phyloP scores from a whole-genome alignment of 2,113 vertebrate species.

The Australoheros scitulus region DNA sequence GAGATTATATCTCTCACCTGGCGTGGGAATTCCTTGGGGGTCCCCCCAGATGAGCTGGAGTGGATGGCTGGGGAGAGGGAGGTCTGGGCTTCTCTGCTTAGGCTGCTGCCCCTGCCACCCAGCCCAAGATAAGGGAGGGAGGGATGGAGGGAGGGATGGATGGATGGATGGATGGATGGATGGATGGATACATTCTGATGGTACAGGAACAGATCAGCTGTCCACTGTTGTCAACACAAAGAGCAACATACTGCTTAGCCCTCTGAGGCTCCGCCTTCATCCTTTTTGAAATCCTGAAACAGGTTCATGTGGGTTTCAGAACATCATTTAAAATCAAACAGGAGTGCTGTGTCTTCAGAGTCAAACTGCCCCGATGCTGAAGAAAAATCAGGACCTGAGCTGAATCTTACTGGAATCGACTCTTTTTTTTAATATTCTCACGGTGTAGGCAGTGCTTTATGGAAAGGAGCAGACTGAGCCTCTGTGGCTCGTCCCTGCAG shows the following conservation, averaged over 20 bases:
- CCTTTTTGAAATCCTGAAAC: background rate
- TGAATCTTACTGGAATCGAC: background rate
- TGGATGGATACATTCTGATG: too few species aligned
- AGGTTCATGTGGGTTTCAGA: background rate
- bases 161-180: too few species aligned
- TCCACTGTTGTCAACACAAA: background rate
- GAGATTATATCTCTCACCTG: too few species aligned
- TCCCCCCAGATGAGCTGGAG: too few species aligned
- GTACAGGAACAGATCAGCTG: background rate
- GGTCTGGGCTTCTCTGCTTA: too few species aligned
- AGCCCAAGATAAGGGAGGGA: too few species aligned
- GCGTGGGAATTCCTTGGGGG: too few species aligned
- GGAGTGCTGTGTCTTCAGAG: background rate
- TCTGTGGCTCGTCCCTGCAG: background rate
- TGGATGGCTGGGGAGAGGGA: too few species aligned
- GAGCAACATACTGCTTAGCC: background rate
- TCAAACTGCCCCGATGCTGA: background rate
- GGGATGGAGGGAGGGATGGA: too few species aligned
- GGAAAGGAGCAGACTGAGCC: background rate
- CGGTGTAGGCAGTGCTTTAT: background rate
- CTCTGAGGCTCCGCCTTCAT: background rate
- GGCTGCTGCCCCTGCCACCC: too few species aligned
- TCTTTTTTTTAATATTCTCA: background rate
- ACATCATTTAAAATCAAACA: background rate
- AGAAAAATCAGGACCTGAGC: background rate